Conservation (phyloP, 1,140 invertebrate species). For the Saxidomus purpurata region DNA sequence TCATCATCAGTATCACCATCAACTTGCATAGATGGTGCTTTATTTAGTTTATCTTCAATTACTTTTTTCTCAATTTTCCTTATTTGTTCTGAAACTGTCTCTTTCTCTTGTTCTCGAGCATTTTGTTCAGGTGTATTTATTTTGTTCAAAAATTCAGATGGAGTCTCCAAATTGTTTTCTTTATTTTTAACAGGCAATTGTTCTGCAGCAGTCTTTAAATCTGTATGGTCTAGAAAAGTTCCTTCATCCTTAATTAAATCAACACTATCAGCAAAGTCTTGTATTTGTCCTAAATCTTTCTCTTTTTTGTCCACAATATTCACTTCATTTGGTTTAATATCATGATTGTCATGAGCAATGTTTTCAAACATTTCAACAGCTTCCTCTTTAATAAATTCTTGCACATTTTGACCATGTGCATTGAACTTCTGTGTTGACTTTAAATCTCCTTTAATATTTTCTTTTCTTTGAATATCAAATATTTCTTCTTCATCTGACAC, state of each 20-base stretch:
- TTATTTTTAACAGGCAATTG: background rate
- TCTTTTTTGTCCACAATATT: too few relatives aligned
- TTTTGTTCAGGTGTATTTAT: background rate
- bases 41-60: background rate
- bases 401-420: too few relatives aligned
- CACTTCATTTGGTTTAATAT: too few relatives aligned
- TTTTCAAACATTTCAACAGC: too few relatives aligned
- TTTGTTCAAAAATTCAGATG: background rate
- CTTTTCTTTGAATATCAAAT: too few relatives aligned
- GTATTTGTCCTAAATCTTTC: too few relatives aligned
- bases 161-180: background rate
- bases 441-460: too few relatives aligned
- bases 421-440: too few relatives aligned
- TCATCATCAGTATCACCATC: slow-evolving; percentile 12
- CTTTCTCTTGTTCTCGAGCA: background rate
- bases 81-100: slow-evolving; percentile 18
- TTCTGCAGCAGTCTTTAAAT: background rate
- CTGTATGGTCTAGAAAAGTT: background rate
- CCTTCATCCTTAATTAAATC: too few relatives aligned
- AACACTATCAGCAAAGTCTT: too few relatives aligned
- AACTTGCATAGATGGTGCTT: background rate
- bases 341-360: too few relatives aligned
- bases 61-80: background rate
- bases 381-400: slow-evolving; percentile 4
- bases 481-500: background rate